Evolutionary conservation across 2,113 vertebrate species (phyloP).

Genomic region (Perca schrenkii): DNA sequence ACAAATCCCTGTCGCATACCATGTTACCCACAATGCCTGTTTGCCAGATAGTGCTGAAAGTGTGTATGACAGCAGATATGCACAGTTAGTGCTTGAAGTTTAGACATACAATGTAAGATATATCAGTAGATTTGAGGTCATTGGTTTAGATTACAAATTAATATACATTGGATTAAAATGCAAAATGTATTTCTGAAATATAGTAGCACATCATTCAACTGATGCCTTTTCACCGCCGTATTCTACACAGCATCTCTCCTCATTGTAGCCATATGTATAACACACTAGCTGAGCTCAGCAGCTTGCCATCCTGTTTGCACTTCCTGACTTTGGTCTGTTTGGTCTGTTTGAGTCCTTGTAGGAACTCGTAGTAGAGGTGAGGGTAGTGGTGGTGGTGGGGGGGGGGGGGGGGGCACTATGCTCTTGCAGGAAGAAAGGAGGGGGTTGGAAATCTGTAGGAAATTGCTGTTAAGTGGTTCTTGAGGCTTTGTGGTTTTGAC

Average conservation of each 20-base stretch:
- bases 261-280: slow-evolving; percentile 64
- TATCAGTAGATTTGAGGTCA: background rate
- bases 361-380: slow-evolving; percentile 44
- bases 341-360: slow-evolving; percentile 57
- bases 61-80: slow-evolving; percentile 1
- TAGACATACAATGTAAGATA: background rate
- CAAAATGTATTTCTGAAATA: background rate
- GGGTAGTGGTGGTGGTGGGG: background rate
- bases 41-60: slow-evolving; percentile 18
- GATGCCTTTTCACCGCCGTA: background rate
- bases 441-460: slow-evolving; percentile 70
- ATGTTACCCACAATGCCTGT: slow-evolving; percentile 29
- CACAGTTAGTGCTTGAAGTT: background rate
- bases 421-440: slow-evolving; percentile 67
- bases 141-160: background rate
- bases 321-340: slow-evolving; percentile 60
- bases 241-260: slow-evolving; percentile 14
- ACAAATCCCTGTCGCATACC: slow-evolving; percentile 2
- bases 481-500: slow-evolving; percentile 82
- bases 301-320: slow-evolving; percentile 45
- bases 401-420: slow-evolving; percentile 18
- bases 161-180: background rate
- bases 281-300: slow-evolving; percentile 70
- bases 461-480: slow-evolving; percentile 83
- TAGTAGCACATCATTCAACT: slow-evolving; percentile 4